Base-by-base conservation (phyloP, 2,797 vertebrate species). In the Hephaestus fuliginosus region DNA sequence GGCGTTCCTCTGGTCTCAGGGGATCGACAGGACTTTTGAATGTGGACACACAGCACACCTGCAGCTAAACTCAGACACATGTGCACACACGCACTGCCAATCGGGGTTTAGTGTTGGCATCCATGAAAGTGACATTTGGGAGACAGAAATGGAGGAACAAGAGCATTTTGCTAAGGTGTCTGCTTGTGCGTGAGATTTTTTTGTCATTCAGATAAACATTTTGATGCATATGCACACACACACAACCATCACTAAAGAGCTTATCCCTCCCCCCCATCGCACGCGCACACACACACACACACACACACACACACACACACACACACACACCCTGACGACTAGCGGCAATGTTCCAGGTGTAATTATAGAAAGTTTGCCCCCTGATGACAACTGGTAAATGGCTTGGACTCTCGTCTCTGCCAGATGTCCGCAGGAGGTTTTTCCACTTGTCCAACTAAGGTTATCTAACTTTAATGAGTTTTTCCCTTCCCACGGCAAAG, bases 391-490 rank as follows among this genome's bases (percentile, higher is more conserved):
- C 84, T 61, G 56, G 68, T 87, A 89, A 90, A 90, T 84, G 85
- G 76, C 81, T 91, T 90, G 84, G 86, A 86, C 84, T 77, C 48
- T 17, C 22, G n/a, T 88, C 81, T 86, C 77, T 25, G 65, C 88
- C 78, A 83, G 79, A 86, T 86, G 82, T 89, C 89, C n/a, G 56
- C 76, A 69, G 82, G 90, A 90, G 83, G 25, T 83, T 92, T 93
- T 91, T 90, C 91, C 91, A 92, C 91, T 86, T 84, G 89, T 91
- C 88, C 89, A 84, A 33, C 87, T 84, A 39, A 83, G 85, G 81
- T 91, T 86, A 88, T 92, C 84, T 83, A 85, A 91, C 84, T 92
- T 92, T 92, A 93, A 93, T 93, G 86, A 89, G 84, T 93, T 94
- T 92, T 91, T 85, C 63, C 82, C 73, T 84, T 87, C 86, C 87